Evolutionary conservation across 1,140 invertebrate genomes (phyloP), one percentile per base, ranked within the genome.

Genomic region (Temnothorax curvispinosus): DNA sequence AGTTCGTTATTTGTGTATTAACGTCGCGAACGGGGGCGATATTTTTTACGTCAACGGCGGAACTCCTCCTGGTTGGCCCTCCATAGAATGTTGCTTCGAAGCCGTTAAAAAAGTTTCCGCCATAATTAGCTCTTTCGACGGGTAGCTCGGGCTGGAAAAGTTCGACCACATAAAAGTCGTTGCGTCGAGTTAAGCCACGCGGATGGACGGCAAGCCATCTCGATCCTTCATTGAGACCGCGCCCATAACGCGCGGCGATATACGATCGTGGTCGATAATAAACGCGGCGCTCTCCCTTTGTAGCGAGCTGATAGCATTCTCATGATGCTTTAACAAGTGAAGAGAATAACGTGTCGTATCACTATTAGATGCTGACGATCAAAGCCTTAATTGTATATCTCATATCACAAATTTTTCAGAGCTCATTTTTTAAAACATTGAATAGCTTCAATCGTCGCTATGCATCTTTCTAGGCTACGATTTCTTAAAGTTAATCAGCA

Each of bases 141-240:
- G 65, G 82, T 32, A 90, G 52, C 67, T 78, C 56, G 50, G 27
- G 18, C 85, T 74, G 80, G 58, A 6, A 87, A 92, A 92, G 84
- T 91, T 89, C 27, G 44, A 65, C 77, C 81, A 67, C 89, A 88
- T 88, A 89, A 89, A 92, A 89, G 74, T 80, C 64, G 72, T 54
- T 62, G 58, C 60, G 74, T 84, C 56, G 62, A 82, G 56, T 88
- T 74, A 60, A 71, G 47, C 38, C 27, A 21, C 62, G 41, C 84
- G 76, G 38, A 69, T 80, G 47, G 7, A 18, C 47, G 18, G 50
- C 18, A 15, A 18, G 41, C 50, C 38, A 80, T 86, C 52, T 32
- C 27, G 76, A 71, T 41, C 44, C 47, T 78, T 85, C 75, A 78
- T 85, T 44, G 35, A 32, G 18, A 78, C 58, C 58, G 74, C 75